Evolutionary conservation across 2,113 vertebrate genomes (phyloP), one percentile per base, ranked within the genome.

Genomic region (Lutjanus erythropterus): DNA sequence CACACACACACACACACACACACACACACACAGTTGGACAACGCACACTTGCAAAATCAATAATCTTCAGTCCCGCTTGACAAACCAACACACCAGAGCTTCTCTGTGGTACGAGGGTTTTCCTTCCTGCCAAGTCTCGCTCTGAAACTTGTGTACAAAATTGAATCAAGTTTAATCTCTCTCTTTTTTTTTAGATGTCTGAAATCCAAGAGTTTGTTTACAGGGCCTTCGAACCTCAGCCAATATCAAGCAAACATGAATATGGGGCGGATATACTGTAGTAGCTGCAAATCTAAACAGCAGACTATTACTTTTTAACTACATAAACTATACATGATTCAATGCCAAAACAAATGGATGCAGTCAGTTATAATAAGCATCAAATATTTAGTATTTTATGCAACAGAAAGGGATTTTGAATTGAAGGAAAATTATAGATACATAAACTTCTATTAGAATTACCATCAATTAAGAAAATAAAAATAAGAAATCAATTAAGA

Each of bases 31-130:
- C 14, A 75, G 23, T 49, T 21, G 60, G 21, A 72, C 56, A 71
- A 69, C 62, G 76, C 67, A 80, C 73, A 75, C 71, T 93, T 92
- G 77, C 88, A 91, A 91, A 94, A 95, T 92, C 92, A 92, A 91
- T 93, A 89, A 85, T 89, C 80, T 78, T 80, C 79, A 84, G 83
- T 81, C 79, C 67, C 53, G 35, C 83, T 78, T 85, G 86, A 90
- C 91, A 91, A 93, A 88, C 88, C 90, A 92, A 89, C 86, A 88
- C 70, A 56, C n/a, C 47, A 71, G 65, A 72, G 75, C 78, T 81
- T 83, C 80, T 83, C 81, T 52, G 44, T 50, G 70, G 83, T 75
- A 74, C 6, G n/a, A 79, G 70, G 58, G 23, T 76, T 86, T 88
- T 53, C n/a, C 73, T 42, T 70, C 46, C 69, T 80, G 84, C 85